These are phyloP conservation scores for Columba guinea DNA, from an alignment of 2,797 vertebrate species.

Conservation along the genomic window DNA sequence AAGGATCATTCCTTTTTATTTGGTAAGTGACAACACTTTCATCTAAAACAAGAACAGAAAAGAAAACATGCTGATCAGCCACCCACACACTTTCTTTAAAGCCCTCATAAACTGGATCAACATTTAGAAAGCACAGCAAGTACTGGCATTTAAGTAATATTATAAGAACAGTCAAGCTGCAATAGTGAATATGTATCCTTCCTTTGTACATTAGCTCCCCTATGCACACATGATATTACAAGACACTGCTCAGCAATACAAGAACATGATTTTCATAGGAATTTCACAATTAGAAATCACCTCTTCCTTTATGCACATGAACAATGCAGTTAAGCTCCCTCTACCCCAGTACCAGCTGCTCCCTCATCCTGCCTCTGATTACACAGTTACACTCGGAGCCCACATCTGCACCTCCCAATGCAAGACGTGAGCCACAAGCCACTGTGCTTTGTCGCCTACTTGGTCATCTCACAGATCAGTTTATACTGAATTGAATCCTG, in stretches of 20 bases:
- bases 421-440: neutral
- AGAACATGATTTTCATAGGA: neutral
- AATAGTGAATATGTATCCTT: neutral
- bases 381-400: neutral
- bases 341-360: neutral
- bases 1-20: neutral
- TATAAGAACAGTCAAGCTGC: neutral
- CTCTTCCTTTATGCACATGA: neutral
- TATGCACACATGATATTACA: neutral
- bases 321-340: neutral
- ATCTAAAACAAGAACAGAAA: neutral
- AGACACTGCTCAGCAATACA: neutral
- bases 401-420: neutral
- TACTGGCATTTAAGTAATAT: conserved; percentile 1
- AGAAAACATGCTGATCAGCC: conserved; percentile 25
- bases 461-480: neutral
- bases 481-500: neutral
- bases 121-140: conserved; percentile 49
- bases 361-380: neutral
- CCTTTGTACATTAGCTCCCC: neutral
- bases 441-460: neutral
- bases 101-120: conserved; percentile 27
- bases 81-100: conserved; percentile 52
- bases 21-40: neutral
- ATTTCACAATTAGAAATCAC: neutral